Conservation (phyloP, 2,888 invertebrate species). For the Drosophila neonasuta region DNA sequence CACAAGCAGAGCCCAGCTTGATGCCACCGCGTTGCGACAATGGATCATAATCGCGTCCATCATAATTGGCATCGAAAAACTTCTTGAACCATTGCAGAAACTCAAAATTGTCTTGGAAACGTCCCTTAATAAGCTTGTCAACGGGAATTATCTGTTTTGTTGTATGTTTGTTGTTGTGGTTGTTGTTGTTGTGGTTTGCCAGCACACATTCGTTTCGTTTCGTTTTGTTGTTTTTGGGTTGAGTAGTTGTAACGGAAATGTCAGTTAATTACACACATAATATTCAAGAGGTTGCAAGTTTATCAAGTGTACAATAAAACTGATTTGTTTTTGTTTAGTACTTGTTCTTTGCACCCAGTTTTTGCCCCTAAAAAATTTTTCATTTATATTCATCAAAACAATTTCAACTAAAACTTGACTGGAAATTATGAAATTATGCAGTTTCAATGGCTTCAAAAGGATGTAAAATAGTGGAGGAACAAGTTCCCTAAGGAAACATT, state of each 20-base stretch:
- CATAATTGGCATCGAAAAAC: conserved; percentile 99
- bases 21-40: conserved; percentile 93
- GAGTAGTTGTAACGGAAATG: conserved; percentile 81
- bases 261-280: conserved; percentile 66
- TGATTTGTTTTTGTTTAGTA: conserved; percentile 4
- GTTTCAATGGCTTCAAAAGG: not conserved
- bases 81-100: conserved; percentile 99
- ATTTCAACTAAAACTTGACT: not conserved
- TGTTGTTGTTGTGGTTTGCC: conserved; percentile 23
- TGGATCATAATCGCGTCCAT: conserved; percentile 97
- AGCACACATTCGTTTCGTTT: not conserved
- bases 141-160: conserved; percentile 96
- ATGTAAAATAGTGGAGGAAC: not conserved
- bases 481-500: not conserved
- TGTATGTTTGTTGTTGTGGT: conserved; percentile 16
- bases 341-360: not conserved
- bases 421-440: not conserved
- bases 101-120: conserved; percentile 99
- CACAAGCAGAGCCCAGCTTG: conserved; percentile 85
- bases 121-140: conserved; percentile 99
- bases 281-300: conserved; percentile 18
- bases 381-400: not conserved
- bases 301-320: conserved; percentile 22
- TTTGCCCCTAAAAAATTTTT: not conserved
- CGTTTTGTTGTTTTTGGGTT: conserved; percentile 26